Conservation (phyloP, 1,140 invertebrate genomes). For the Eueides isabella region DNA sequence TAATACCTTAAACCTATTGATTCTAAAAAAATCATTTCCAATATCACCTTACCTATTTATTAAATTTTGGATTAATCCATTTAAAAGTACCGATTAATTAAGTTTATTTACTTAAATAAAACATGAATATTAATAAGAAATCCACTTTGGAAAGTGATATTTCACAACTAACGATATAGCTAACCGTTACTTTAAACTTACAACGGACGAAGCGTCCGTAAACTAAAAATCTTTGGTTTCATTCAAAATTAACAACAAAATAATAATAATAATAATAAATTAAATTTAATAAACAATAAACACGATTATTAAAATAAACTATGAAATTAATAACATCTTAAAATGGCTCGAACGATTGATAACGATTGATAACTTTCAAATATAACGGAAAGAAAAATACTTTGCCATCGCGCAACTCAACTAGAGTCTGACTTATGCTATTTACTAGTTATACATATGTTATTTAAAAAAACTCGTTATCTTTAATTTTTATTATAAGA, state of each 20-base stretch:
- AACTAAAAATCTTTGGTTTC: constrained; percentile 60
- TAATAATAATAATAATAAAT: constrained; percentile 40
- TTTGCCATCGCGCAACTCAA: constrained; percentile 52
- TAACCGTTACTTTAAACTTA: constrained; percentile 27
- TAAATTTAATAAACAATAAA: constrained; percentile 49
- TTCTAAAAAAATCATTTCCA: constrained; percentile 82
- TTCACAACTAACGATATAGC: constrained; percentile 22
- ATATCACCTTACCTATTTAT: constrained; percentile 79
- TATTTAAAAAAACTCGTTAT: constrained; percentile 69
- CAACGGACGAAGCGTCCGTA: constrained; percentile 20
- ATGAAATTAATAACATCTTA: constrained; percentile 35
- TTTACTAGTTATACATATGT: constrained; percentile 45
- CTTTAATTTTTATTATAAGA: constrained; percentile 63
- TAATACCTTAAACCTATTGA: constrained; percentile 77
- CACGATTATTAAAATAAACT: constrained; percentile 45
- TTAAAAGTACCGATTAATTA: constrained; percentile 73
- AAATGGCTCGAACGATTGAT: constrained; percentile 40
- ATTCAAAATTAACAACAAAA: constrained; percentile 37
- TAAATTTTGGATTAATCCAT: constrained; percentile 75
- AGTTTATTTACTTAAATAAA: constrained; percentile 61
- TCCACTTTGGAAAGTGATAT: constrained; percentile 2
- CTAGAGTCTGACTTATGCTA: constrained; percentile 58
- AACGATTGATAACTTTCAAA: background rate
- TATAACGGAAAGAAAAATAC: constrained; percentile 35
- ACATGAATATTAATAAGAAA: constrained; percentile 40